phyloP scores from a whole-genome alignment of 2,888 invertebrate species.

The Agrotis segetum region DNA sequence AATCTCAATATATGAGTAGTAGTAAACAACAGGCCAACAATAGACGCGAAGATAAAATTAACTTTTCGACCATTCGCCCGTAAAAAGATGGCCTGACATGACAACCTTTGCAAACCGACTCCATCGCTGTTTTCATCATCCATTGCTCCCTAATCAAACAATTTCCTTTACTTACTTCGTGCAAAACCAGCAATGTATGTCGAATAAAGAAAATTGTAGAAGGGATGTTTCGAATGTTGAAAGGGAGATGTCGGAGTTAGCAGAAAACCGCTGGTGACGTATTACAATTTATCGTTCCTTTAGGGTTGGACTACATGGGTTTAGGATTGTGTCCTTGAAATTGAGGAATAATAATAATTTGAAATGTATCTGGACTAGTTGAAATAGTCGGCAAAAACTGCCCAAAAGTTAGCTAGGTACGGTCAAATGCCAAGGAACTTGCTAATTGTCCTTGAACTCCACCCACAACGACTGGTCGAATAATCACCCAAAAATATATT shows the following conservation, averaged over 20 bases:
- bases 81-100: slow-evolving; percentile 49
- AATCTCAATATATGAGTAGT: slow-evolving; percentile 60
- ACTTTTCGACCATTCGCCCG: slow-evolving; percentile 48
- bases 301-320: slow-evolving; percentile 31
- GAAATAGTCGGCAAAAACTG: too few relatives aligned
- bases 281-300: slow-evolving; percentile 47
- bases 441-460: too few relatives aligned
- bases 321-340: neutral
- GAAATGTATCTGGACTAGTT: too few relatives aligned
- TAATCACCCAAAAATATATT: too few relatives aligned
- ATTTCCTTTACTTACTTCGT: neutral
- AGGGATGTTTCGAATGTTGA: slow-evolving; percentile 3
- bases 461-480: too few relatives aligned
- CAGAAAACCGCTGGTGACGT: slow-evolving; percentile 55
- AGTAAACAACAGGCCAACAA: slow-evolving; percentile 61
- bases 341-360: neutral
- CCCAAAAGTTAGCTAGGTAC: too few relatives aligned
- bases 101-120: neutral
- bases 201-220: neutral
- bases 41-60: slow-evolving; percentile 60
- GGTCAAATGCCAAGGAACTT: too few relatives aligned
- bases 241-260: slow-evolving; percentile 39
- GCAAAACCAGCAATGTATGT: slow-evolving; percentile 17
- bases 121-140: neutral
- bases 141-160: neutral